Conservation (phyloP, 2,797 vertebrate genomes). For the Aythya fuligula region DNA sequence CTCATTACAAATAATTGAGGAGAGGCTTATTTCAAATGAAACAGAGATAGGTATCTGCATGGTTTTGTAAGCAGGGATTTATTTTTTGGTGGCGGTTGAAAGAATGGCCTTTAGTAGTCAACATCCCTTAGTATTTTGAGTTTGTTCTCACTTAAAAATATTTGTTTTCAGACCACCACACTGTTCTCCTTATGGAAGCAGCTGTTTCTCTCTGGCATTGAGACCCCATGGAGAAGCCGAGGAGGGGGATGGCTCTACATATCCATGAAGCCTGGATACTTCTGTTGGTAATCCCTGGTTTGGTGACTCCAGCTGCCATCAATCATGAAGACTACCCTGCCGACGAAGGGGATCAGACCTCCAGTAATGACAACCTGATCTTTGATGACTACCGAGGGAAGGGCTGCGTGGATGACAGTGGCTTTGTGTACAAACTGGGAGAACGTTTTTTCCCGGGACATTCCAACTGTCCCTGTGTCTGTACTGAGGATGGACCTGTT, state of each 20-base stretch:
- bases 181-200: constrained; percentile 82
- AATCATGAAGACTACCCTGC: constrained; percentile 92
- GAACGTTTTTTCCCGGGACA: constrained; percentile 98
- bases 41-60: background rate
- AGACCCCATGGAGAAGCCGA: constrained; percentile 77
- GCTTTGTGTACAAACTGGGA: constrained; percentile 98
- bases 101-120: background rate
- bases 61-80: background rate
- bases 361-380: constrained; percentile 91
- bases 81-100: background rate
- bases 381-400: constrained; percentile 99
- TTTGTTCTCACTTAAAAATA: constrained; percentile 63
- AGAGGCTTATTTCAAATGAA: background rate
- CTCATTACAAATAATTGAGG: background rate
- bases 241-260: constrained; percentile 91
- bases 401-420: constrained; percentile 98
- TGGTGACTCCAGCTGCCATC: constrained; percentile 88
- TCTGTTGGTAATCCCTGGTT: constrained; percentile 86
- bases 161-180: constrained; percentile 76
- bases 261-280: constrained; percentile 88
- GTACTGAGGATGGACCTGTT: constrained; percentile 98
- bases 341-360: constrained; percentile 92
- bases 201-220: constrained; percentile 73
- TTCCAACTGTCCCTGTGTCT: constrained; percentile 98
- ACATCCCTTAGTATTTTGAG: constrained; percentile 33